phyloP scores from a whole-genome alignment of 2,113 vertebrate species.

The Agelaius phoeniceus region DNA sequence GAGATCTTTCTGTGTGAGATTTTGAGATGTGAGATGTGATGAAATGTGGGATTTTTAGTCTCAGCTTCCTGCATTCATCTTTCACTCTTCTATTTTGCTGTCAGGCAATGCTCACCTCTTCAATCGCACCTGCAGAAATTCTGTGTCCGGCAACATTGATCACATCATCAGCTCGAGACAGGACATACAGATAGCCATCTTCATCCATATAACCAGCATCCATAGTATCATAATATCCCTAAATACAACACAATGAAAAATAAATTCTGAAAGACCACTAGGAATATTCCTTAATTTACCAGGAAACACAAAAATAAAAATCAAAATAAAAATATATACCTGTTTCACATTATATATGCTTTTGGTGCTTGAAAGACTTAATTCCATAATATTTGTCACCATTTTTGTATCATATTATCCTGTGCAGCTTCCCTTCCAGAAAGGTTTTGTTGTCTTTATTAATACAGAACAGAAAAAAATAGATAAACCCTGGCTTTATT shows the following conservation, averaged over 20 bases:
- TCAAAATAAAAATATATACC: not conserved
- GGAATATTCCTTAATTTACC: not conserved
- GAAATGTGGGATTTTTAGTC: not conserved
- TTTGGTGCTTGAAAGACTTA: not conserved
- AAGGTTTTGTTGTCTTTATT: not conserved
- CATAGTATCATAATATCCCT: conserved; percentile 99
- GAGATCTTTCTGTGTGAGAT: not conserved
- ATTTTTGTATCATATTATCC: not conserved
- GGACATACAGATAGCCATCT: conserved; percentile 90
- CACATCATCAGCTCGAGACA: conserved; percentile 95
- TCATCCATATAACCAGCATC: conserved; percentile 93
- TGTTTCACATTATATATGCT: not conserved
- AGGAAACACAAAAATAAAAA: not conserved
- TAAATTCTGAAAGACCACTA: not conserved
- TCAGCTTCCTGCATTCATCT: not conserved
- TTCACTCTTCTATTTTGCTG: not conserved
- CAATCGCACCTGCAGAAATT: conserved; percentile 91
- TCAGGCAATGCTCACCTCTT: conserved; percentile 84
- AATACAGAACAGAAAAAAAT: not conserved
- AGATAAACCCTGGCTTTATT: not conserved
- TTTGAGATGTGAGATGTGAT: not conserved
- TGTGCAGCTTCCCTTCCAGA: not conserved
- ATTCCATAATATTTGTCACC: not conserved
- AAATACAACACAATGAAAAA: not conserved
- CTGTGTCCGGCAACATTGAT: conserved; percentile 97